Base-by-base conservation (phyloP, 2,113 vertebrate species). In the Polyodon spathula region DNA sequence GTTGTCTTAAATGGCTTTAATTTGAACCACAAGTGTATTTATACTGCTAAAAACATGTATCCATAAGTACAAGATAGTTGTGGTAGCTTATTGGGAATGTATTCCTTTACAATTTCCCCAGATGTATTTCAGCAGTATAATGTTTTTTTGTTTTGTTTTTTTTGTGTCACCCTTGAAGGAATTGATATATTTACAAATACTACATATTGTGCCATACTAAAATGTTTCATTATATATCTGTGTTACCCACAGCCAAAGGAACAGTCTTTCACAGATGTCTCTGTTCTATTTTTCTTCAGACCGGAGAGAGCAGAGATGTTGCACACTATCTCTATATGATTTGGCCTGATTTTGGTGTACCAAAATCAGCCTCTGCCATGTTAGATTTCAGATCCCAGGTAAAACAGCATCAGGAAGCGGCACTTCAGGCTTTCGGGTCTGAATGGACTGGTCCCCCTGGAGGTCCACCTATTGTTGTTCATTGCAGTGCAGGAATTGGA, bases 301-400 rank as follows among this genome's bases (percentile, higher is more conserved):
- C 86, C 17, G 79, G 82, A 12, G 85, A 88, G 68, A 81, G 63
- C 62, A 76, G 86, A 54, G 78, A 86, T 42, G 76, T 89, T 46
- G 82, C 66, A 51, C 86, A 89, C 76, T 89, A 84, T 75, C 81
- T 88, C 60, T 89, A 89, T 53, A 73, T 89, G 69, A 88, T 85
- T 78, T 89, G 86, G 86, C 86, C 86, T 6, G 86, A 89, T 66
- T 89, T 89, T 7, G 86, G 86, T 0, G 85, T 89, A 39, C 86
- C 86, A 15, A 89, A 88, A 68, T 81, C 83, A 56, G 86, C 86
- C 11, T 84, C 84, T 4, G 86, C 86, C 61, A 86, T 89, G 86
- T 76, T 89, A 70, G 84, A 89, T 68, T 89, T 89, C 61, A 79
- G 81, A 66, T 78, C 80, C 38, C 81, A 85, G 42, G 85, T 89